A percentile compares a stretch with the other conserved stretches of the same genome.
These are phyloP conservation scores for Parnassius orleans DNA, from an alignment of 2,888 invertebrate species.

Conservation along the genomic window DNA sequence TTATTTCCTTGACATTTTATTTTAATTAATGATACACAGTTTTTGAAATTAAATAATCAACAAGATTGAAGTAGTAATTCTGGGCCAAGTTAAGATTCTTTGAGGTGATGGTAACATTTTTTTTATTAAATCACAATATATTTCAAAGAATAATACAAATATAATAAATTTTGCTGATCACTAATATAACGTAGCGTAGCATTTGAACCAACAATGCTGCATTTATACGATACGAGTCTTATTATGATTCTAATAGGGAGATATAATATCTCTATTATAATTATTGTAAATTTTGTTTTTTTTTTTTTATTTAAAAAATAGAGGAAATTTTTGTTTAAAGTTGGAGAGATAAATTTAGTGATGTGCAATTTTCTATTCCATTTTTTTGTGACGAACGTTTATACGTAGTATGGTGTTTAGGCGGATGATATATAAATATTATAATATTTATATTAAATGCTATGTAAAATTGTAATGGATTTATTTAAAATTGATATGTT, in stretches of 20 bases:
- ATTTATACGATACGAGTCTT: slow-evolving; percentile 50
- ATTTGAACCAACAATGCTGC: slow-evolving; percentile 56
- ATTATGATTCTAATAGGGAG: slow-evolving; percentile 27
- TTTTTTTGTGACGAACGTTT: background rate
- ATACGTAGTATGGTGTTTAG: background rate
- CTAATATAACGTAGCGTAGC: slow-evolving; percentile 47
- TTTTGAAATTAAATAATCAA: no score
- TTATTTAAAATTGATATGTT: slow-evolving; percentile 16
- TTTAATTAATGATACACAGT: no score
- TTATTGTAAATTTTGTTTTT: slow-evolving; percentile 14
- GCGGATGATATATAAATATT: background rate
- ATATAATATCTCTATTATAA: background rate
- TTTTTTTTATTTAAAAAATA: slow-evolving; percentile 23
- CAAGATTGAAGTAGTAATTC: no score
- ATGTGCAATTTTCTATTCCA: slow-evolving; percentile 31
- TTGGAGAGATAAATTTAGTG: slow-evolving; percentile 27
- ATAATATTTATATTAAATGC: background rate
- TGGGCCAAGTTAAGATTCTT: no score
- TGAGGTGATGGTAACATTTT: slow-evolving; percentile 27
- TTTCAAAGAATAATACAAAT: slow-evolving; percentile 80
- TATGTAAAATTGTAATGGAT: no score
- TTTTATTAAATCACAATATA: slow-evolving; percentile 79
- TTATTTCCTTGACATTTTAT: no score
- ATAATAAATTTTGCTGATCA: slow-evolving; percentile 71
- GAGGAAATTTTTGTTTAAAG: slow-evolving; percentile 9